Evolutionary conservation across 2,888 invertebrate genomes (phyloP), one percentile per base, ranked within the genome.

Genomic region (Nipponacmea schrenckii): DNA sequence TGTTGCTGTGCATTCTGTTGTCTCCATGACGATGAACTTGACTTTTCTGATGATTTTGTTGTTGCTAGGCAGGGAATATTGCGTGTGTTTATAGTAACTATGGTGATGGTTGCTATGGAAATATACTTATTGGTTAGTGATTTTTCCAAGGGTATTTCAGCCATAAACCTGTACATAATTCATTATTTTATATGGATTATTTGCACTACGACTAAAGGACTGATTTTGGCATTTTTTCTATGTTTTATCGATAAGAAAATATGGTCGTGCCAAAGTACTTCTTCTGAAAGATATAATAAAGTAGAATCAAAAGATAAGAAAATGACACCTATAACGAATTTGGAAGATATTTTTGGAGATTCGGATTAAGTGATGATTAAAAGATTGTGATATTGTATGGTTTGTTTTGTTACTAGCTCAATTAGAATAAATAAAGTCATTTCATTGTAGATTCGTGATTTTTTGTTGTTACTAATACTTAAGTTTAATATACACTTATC

Each of bases 21-120:
- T 24, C 24, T 24, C 56, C 20, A 24, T 24, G 56, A 56, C 56
- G 24, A 56, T 24, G 56, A 24, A 0, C 20, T 24, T 17, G 56
- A 56, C 20, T 24, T 24, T 24, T 8, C 24, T 8, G 56, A 24
- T 20, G 56, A 56, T 24, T 24, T 56, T 20, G 20, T 56, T 10
- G 56, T 56, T 56, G 56, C 56, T 24, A 56, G 56, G 56, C 56
- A 56, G 24, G 56, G 56, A 56, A 56, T 24, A 56, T 24, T 24
- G 10, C 20, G 56, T 24, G 56, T 24, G 24, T 56, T 56, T 24
- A 56, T 56, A 24, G 56, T 56, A 20, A 24, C 56, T 2, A 56
- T 56, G 56, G 24, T 56, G 20, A 24, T 56, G 24, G 24, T 24
- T 24, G 24, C 56, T 24, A 20, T 56, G 56, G 56, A 56, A 56